Conservation (phyloP, 1,140 invertebrate species). For the Bombus pascuorum region DNA sequence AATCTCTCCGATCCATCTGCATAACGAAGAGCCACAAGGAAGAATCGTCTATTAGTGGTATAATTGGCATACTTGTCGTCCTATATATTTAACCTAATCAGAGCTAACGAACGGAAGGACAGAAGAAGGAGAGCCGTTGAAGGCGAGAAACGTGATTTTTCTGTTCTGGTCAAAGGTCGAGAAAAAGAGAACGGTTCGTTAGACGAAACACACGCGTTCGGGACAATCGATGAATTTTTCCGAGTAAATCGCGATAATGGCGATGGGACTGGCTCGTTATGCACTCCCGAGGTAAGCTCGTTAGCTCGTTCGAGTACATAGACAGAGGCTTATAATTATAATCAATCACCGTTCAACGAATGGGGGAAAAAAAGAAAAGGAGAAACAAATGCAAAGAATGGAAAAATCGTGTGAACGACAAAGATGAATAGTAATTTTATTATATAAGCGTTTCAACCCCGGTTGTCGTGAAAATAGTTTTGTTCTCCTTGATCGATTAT, state of each 20-base stretch:
- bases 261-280: slow-evolving; percentile 17
- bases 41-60: neutral
- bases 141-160: slow-evolving; percentile 1
- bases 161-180: neutral
- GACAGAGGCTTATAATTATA: slow-evolving; percentile 28
- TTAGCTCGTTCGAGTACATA: slow-evolving; percentile 9
- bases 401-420: neutral
- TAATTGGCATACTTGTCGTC: neutral
- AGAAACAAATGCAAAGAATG: neutral
- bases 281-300: slow-evolving; percentile 29
- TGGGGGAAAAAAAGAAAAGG: neutral
- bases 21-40: too few species aligned
- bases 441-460: neutral
- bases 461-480: slow-evolving; percentile 15
- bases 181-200: slow-evolving; percentile 9
- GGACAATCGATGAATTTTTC: slow-evolving; percentile 32
- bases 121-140: neutral
- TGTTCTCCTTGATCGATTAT: neutral
- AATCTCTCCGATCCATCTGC: too few species aligned
- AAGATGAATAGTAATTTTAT: slow-evolving; percentile 23
- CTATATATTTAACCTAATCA: neutral
- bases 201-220: neutral
- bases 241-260: slow-evolving; percentile 19
- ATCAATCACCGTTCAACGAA: slow-evolving; percentile 13
- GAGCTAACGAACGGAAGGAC: neutral